Evolutionary conservation across 2,888 invertebrate species (phyloP).

Genomic region (Clitarchus hookeri): DNA sequence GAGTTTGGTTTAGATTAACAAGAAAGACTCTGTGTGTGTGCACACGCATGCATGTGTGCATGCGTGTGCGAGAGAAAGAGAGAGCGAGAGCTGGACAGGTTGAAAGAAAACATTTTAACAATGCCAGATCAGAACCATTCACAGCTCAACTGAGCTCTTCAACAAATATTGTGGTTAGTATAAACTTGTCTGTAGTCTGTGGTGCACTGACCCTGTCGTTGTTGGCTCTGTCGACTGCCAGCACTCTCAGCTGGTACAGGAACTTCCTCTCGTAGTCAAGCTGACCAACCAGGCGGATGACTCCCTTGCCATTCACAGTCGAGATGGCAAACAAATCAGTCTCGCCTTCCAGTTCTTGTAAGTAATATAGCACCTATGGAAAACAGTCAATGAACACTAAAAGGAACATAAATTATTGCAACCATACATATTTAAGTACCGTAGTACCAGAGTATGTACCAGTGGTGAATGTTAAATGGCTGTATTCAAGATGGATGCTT

Average conservation of each 20-base stretch:
- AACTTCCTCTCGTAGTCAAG: conserved; percentile 88
- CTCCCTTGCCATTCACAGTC: conserved; percentile 83
- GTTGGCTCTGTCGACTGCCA: conserved; percentile 84
- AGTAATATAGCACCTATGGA: conserved; percentile 74
- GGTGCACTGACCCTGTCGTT: conserved; percentile 37
- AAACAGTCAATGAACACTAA: neutral
- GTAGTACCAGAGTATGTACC: neutral
- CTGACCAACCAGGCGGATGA: conserved; percentile 73
- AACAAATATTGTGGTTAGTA: neutral
- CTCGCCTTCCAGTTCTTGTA: conserved; percentile 82
- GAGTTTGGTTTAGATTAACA: no score
- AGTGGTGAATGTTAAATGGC: no score
- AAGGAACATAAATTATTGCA: neutral
- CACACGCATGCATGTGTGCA: no score
- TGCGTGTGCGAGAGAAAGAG: neutral
- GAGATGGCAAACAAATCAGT: conserved; percentile 77
- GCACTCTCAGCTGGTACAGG: conserved; percentile 79
- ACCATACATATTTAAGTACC: neutral
- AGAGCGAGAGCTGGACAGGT: neutral
- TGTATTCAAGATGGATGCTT: no score
- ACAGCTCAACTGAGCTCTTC: neutral
- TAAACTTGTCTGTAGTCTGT: neutral
- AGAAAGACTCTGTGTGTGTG: no score
- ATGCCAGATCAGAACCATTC: neutral
- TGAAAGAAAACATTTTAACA: neutral